Base-by-base conservation (phyloP, 2,797 vertebrate genomes). In the Neomorphus geoffroyi region DNA sequence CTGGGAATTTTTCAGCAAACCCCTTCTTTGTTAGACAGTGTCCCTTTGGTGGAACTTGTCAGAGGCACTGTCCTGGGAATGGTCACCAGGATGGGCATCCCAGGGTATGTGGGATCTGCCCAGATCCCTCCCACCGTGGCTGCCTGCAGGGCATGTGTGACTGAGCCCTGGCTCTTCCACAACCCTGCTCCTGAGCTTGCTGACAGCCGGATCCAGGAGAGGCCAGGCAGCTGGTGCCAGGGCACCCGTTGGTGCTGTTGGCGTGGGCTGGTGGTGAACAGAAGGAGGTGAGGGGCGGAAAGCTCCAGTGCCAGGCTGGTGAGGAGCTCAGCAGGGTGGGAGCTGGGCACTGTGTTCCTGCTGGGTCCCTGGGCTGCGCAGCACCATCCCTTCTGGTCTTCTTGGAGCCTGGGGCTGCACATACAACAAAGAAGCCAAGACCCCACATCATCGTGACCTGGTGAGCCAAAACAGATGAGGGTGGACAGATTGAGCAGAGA, bases 371-470 rank as follows among this genome's bases (percentile, higher is more conserved):
- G 53, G 60, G 32, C 57, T 61, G 4, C 24, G 11, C 43, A 41
- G 18, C 5, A 1, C 66, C 74, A 35, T 64, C 62, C 17, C 11
- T 79, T 73, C 65, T 71, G 66, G 10, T 81, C 32, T 33, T 66
- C 15, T 33, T 54, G 4, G 2, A 67, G 51, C 82, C 13, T 64
- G n/a, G 41, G 19, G 30, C 43, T 82, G 43, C 60, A 43, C 72
- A 37, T 8, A 3, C 2, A 1, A 3, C 2, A 1, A 37, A 46
- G 81, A 77, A 32, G 35, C 60, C 70, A 60, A 50, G 15, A 26
- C 12, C 50, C 28, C 0, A 3, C 0, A 0, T 28, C 9, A 3
- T 54, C 1, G 5, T 56, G 57, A 54, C 12, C 26, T 15, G 7
- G 41, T 89, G 46, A 86, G 22, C 61, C 21, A 9, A 48, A 56